Base-by-base conservation (phyloP, 2,113 vertebrate species). In the Chamaea fasciata region DNA sequence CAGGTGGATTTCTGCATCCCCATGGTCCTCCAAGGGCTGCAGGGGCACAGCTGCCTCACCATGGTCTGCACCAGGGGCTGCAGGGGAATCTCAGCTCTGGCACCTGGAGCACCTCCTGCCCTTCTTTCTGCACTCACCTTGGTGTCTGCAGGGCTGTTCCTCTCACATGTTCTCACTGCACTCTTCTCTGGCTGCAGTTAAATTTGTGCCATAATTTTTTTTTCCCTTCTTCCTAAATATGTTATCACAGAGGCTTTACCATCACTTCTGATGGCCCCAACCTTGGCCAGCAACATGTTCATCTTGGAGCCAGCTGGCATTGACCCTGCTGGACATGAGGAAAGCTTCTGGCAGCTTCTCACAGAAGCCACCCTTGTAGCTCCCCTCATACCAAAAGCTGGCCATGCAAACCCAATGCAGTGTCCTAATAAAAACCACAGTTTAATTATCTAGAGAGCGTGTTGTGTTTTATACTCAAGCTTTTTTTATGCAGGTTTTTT, bases 151-250 rank as follows among this genome's bases (percentile, higher is more conserved):
- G 67, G 10, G 33, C 31, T 44, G 5, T 5, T 7, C 5, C 56
- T 71, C 26, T 52, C 26, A 20, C 10, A 1, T 15, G 24, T 27
- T 57, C 46, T 71, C 26, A 31, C 46, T 10, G 1, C 0, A 1
- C 31, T 30, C 37, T 62, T 35, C 31, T 52, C 56, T 71, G 37
- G 13, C 47, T 4, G 8, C 37, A 17, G 3, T 53, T 53, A 17
- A 7, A 37, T 44, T 42, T 41, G 21, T 12, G 20, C 67, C 13
- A 9, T 13, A 44, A 44, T 30, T 13, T 41, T 24, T 24, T 71
- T 31, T 41, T 44, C 15, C 11, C n/a, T n/a, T n/a, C n/a, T 14
- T 52, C 16, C 26, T 83, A 35, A 37, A 11, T 52, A 15, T 26
- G 16, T 62, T 71, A 31, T 20, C 37, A 13, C 10, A 42, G 67